Conservation (phyloP, 2,797 vertebrate species). For the Malurus splendens region DNA sequence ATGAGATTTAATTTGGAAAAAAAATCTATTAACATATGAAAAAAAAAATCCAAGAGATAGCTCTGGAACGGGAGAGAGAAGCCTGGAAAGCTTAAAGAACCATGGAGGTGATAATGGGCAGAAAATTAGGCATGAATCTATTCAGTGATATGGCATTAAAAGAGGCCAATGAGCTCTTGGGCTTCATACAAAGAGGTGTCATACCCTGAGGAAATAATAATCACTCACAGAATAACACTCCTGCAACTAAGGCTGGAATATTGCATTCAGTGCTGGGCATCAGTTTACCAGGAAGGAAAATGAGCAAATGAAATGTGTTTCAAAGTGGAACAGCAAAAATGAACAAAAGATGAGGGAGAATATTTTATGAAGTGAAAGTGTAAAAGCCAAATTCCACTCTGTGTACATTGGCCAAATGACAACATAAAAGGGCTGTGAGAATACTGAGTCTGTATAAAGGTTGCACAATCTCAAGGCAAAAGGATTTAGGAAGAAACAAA, state of each 20-base stretch:
- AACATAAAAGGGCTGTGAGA: not conserved
- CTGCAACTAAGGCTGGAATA: not conserved
- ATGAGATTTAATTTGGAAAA: slow-evolving; percentile 5
- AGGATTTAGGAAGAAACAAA: not conserved
- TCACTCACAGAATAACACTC: not conserved
- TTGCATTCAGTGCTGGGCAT: not conserved
- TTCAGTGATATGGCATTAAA: not conserved
- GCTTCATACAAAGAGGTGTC: slow-evolving; percentile 12
- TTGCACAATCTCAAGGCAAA: not conserved
- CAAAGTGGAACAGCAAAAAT: not conserved
- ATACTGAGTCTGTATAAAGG: not conserved
- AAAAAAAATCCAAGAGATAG: not conserved
- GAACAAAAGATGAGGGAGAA: not conserved
- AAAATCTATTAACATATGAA: not conserved
- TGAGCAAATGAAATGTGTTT: not conserved
- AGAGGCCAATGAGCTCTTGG: not conserved
- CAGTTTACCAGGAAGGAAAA: not conserved
- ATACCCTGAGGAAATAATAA: not conserved
- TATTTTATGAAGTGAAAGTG: not conserved
- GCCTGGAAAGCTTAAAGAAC: slow-evolving; percentile 33
- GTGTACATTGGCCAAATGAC: not conserved
- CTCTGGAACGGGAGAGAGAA: not conserved
- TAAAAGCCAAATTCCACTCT: not conserved
- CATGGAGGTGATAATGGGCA: slow-evolving; percentile 18
- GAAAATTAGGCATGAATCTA: slow-evolving; percentile 47